These are phyloP conservation scores for Crioceris asparagi DNA, from an alignment of 2,888 invertebrate genomes.

Conservation along the genomic window DNA sequence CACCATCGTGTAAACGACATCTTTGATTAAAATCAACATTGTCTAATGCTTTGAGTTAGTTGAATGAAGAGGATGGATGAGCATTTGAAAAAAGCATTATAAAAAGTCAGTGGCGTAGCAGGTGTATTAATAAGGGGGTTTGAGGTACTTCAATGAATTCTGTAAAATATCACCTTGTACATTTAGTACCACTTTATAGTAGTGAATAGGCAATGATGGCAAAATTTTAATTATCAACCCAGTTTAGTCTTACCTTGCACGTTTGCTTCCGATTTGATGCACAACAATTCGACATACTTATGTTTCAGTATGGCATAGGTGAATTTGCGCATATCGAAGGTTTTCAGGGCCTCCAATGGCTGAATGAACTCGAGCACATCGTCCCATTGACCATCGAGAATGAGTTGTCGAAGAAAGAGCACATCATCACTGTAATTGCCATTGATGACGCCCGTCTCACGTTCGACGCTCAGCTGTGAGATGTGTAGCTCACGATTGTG, in stretches of 20 bases:
- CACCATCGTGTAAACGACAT: no score
- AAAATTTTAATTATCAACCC: no score
- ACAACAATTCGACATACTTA: constrained; percentile 87
- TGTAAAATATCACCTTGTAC: no score
- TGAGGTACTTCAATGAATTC: no score
- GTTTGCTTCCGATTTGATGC: constrained; percentile 89
- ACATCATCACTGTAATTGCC: constrained; percentile 90
- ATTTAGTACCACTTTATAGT: no score
- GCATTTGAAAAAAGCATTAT: no score
- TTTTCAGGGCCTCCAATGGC: constrained; percentile 71
- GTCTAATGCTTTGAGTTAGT: no score
- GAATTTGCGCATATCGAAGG: constrained; percentile 76
- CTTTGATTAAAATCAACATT: no score
- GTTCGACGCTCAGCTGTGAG: constrained; percentile 78
- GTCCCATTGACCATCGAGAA: constrained; percentile 97
- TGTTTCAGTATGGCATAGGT: constrained; percentile 81
- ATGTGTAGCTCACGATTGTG: constrained; percentile 87
- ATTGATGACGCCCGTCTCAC: constrained; percentile 92
- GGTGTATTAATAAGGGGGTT: no score
- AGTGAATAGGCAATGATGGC: no score
- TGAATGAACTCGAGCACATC: constrained; percentile 93
- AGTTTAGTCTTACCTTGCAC: constrained; percentile 42
- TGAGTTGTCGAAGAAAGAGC: constrained; percentile 84
- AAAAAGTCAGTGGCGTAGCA: no score
- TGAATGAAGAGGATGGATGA: no score